Evolutionary conservation across 2,113 vertebrate species (phyloP).

Genomic region (Myrmophylax atrothorax): DNA sequence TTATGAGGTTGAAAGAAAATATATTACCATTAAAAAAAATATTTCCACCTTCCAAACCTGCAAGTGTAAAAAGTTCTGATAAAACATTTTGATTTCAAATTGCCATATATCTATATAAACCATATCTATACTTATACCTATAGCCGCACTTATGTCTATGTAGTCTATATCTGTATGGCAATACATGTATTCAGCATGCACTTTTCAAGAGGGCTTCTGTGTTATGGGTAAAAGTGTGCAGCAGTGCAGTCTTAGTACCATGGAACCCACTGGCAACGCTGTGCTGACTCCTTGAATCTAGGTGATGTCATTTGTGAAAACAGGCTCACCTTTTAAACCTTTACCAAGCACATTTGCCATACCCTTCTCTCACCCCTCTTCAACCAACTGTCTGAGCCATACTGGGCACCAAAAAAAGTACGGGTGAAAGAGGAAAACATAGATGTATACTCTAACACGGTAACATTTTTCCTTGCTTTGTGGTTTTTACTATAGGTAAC

Average conservation of each 20-base stretch:
- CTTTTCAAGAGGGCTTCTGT: neutral
- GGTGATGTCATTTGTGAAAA: neutral
- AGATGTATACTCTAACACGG: neutral
- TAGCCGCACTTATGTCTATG: neutral
- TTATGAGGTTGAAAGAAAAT: neutral
- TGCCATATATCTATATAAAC: no score
- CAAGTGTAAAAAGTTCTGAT: neutral
- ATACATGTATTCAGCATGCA: neutral
- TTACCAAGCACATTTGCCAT: neutral
- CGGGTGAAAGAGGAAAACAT: neutral
- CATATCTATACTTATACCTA: neutral
- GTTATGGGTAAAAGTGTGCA: rapidly evolving
- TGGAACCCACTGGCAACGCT: neutral
- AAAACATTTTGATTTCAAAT: neutral
- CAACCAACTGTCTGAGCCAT: neutral
- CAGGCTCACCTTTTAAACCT: neutral
- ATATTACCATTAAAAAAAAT: neutral
- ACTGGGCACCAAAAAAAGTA: neutral
- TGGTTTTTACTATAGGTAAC: neutral
- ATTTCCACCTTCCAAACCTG: neutral
- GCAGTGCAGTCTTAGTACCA: neutral
- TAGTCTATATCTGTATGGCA: neutral
- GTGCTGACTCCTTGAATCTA: neutral
- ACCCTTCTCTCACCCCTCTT: neutral
- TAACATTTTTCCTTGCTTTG: neutral